Conservation (phyloP, 1,140 invertebrate genomes). For the Sweltsa coloradensis region DNA sequence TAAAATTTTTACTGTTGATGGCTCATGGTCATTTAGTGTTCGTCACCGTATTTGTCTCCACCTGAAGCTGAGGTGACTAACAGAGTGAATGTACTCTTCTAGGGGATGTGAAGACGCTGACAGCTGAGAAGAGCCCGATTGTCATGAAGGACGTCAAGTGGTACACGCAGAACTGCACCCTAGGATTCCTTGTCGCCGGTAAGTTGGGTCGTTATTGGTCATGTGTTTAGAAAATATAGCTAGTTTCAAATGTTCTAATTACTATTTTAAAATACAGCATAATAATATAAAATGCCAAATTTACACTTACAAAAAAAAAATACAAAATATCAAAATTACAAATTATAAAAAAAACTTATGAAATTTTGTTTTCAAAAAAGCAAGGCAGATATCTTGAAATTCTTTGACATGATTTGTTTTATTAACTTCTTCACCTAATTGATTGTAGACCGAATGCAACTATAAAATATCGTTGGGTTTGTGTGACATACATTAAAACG, state of each 20-base stretch:
- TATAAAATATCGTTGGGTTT: no score
- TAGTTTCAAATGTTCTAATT: neutral
- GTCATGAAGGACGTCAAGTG: constrained; percentile 84
- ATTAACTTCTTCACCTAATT: no score
- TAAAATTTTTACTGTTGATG: no score
- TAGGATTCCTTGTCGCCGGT: constrained; percentile 76
- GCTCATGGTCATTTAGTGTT: no score
- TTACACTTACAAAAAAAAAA: neutral
- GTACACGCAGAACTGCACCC: constrained; percentile 71
- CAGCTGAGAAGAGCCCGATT: constrained; percentile 68
- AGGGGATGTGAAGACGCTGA: constrained; percentile 78
- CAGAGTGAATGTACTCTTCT: no score
- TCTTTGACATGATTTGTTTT: no score
- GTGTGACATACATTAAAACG: no score
- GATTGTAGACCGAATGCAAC: no score
- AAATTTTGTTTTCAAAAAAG: no score
- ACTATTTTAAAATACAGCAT: neutral
- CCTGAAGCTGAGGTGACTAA: no score
- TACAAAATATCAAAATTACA: neutral
- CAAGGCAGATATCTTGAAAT: no score
- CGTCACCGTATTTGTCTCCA: no score
- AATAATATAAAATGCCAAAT: neutral
- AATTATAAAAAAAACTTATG: constrained; percentile 2
- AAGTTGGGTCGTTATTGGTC: constrained; percentile 23
- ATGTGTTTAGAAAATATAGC: neutral